A percentile compares a stretch with the other conserved stretches of the same genome.
Conservation (phyloP, 1,140 invertebrate genomes). For the Halictus rubicundus region DNA sequence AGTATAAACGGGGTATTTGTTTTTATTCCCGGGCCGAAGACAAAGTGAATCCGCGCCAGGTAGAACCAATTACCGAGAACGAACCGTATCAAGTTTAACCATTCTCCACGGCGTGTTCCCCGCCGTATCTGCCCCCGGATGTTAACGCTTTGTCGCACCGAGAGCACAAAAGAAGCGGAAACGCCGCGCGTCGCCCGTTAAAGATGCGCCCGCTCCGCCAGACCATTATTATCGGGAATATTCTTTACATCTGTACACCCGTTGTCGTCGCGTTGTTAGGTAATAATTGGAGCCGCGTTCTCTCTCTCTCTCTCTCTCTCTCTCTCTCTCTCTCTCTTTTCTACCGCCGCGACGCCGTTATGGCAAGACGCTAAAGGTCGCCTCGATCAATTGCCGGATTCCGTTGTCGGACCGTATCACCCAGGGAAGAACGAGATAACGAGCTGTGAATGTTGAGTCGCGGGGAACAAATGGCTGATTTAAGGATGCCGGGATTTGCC, state of each 20-base stretch:
- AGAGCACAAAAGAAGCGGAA: not conserved
- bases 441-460: too few relatives aligned
- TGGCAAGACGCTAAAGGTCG: too few relatives aligned
- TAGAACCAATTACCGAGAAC: slow-evolving; percentile 39
- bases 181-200: slow-evolving; percentile 18
- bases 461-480: too few relatives aligned
- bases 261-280: not conserved
- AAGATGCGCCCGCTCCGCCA: not conserved
- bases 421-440: too few relatives aligned
- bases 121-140: not conserved
- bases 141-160: slow-evolving; percentile 32
- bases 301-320: too few relatives aligned
- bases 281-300: not conserved
- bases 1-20: slow-evolving; percentile 23
- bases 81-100: slow-evolving; percentile 36
- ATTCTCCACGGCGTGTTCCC: not conserved
- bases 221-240: slow-evolving; percentile 9
- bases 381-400: too few relatives aligned
- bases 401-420: too few relatives aligned
- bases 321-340: too few relatives aligned
- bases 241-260: slow-evolving; percentile 6
- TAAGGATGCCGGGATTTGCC: too few relatives aligned
- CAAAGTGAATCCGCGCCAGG: slow-evolving; percentile 27
- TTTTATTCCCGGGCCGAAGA: not conserved
- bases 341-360: too few relatives aligned